Evolutionary conservation across 1,140 invertebrate genomes (phyloP), one percentile per base, ranked within the genome.

Genomic region (Platyscapa corneri): DNA sequence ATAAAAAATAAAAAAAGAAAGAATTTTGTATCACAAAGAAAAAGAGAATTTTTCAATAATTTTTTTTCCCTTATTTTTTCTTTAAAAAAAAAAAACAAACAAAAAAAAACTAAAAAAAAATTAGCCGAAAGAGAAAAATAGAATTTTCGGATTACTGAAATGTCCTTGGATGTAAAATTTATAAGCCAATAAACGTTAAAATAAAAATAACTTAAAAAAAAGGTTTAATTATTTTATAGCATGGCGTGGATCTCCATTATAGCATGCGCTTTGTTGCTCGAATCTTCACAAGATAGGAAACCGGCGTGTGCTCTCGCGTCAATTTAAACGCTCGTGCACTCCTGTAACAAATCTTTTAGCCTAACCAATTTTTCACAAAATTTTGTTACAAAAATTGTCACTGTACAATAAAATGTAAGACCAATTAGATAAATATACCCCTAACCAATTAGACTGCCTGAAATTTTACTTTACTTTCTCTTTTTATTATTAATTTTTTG

Each of bases 361-460:
- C 91, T 92, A 91, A 90, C 90, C 90, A 91, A 90, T 93, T 92
- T 85, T 84, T 87, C 90, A 88, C 86, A 78, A 86, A 92, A 92
- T 92, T 93, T 93, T 92, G 91, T 92, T 92, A 92, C 91, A 91
- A 93, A 92, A 92, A 93, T 93, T 92, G 90, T 93, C 90, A 92
- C 90, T 92, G 91, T 92, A 91, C 90, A 93, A 93, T 91, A 53
- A 90, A 78, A 86, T 87, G 86, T 85, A 88, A 86, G 37, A 92
- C 91, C 92, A 93, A 93, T 93, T 91, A 87, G 84, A 81, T 91
- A 90, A 88, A 91, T 90, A 88, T 90, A 90, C 90, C 92, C 91
- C 90, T 92, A 92, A 93, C 91, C 92, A 92, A 92, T 93, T 90
- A 87, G 87, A 90, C 85, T 89, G 90, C 88, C 89, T 90, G 78